phyloP scores from a whole-genome alignment of 1,140 invertebrate genomes.

The Nephotettix cincticeps region DNA sequence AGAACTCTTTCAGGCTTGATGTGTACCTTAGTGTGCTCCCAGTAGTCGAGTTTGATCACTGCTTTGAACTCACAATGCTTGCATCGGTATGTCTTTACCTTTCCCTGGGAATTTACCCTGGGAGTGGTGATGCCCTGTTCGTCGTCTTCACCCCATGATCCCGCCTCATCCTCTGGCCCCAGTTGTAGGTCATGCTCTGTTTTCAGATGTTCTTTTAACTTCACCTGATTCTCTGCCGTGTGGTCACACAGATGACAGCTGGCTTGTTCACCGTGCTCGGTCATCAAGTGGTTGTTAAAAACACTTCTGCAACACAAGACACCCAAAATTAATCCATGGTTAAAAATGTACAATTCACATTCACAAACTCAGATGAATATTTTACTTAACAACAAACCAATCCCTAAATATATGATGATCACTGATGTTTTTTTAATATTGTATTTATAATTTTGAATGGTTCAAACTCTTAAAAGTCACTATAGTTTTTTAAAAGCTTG shows the following conservation, averaged over 20 bases:
- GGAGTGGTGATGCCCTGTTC: constrained; percentile 65
- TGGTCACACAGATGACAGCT: constrained; percentile 36
- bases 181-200: constrained; percentile 30
- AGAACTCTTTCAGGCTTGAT: constrained; percentile 93
- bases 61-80: constrained; percentile 87
- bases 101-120: constrained; percentile 76
- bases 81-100: constrained; percentile 83
- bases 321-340: not conserved
- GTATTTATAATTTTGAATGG: too few relatives aligned
- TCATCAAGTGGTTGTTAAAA: constrained; percentile 35
- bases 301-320: constrained; percentile 32
- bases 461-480: too few relatives aligned
- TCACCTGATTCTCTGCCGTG: constrained; percentile 30
- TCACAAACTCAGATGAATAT: too few relatives aligned
- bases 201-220: constrained; percentile 34
- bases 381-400: too few relatives aligned
- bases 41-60: constrained; percentile 88
- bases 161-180: constrained; percentile 39
- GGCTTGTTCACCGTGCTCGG: constrained; percentile 31
- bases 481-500: too few relatives aligned
- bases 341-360: too few relatives aligned
- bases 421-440: too few relatives aligned
- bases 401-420: too few relatives aligned
- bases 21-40: constrained; percentile 87
- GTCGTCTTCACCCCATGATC: constrained; percentile 57